phyloP scores from a whole-genome alignment of 1,140 invertebrate species.

The silkworm (Bombyx mori) region DNA sequence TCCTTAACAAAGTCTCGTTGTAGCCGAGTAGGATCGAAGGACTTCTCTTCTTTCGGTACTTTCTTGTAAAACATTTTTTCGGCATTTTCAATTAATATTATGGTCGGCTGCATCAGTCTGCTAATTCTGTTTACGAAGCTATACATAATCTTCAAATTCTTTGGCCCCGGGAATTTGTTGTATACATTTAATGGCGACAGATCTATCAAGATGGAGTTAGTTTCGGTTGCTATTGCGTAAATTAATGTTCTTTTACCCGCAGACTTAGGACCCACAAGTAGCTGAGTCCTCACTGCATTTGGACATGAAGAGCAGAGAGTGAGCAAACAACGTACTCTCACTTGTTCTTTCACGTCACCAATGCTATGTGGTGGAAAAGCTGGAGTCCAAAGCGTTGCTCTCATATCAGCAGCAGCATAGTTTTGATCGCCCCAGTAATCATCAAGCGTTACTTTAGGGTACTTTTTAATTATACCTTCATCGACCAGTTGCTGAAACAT shows the following conservation, averaged over 20 bases:
- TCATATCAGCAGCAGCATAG: slow-evolving; percentile 51
- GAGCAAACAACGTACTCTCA: slow-evolving; percentile 45
- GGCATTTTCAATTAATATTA: slow-evolving; percentile 85
- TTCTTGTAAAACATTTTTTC: slow-evolving; percentile 90
- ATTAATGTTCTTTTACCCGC: slow-evolving; percentile 52
- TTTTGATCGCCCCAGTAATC: slow-evolving; percentile 57
- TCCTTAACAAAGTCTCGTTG: slow-evolving; percentile 78
- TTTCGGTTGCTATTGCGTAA: slow-evolving; percentile 57
- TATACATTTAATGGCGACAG: slow-evolving; percentile 52
- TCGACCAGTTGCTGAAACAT: slow-evolving; percentile 58
- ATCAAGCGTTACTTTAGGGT: slow-evolving; percentile 40
- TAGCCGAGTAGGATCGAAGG: slow-evolving; percentile 73
- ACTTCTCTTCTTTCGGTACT: slow-evolving; percentile 72
- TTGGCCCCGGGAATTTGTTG: slow-evolving; percentile 50
- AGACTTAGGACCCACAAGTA: slow-evolving; percentile 48
- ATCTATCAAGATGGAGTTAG: slow-evolving; percentile 55
- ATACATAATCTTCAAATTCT: slow-evolving; percentile 35
- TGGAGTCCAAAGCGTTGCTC: slow-evolving; percentile 52
- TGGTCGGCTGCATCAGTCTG: slow-evolving; percentile 81
- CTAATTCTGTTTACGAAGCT: slow-evolving; percentile 67
- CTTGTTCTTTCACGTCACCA: slow-evolving; percentile 54
- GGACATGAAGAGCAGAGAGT: slow-evolving; percentile 43
- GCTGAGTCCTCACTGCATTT: slow-evolving; percentile 33
- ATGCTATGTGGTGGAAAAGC: slow-evolving; percentile 43
- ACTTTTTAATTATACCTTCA: slow-evolving; percentile 49